Evolutionary conservation across 2,888 invertebrate genomes (phyloP).

Genomic region (Trileptium ribeirensis): DNA sequence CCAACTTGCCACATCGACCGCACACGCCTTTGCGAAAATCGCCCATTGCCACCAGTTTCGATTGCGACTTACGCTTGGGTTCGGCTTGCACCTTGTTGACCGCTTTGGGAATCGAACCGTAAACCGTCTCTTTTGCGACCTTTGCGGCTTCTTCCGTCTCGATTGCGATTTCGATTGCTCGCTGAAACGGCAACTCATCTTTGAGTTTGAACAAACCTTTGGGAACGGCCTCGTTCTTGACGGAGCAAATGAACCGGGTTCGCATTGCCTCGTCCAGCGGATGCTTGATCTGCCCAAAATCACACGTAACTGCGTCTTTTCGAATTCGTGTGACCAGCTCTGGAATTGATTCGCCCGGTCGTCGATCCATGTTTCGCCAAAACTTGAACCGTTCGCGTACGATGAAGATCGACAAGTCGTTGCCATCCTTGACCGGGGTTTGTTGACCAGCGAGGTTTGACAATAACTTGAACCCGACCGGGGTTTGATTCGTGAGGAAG

Average conservation of each 20-base stretch:
- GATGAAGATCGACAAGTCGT: conserved; percentile 21
- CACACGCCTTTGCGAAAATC: too few species aligned
- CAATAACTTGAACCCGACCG: background rate
- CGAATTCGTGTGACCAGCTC: conserved; percentile 30
- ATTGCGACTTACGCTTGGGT: too few species aligned
- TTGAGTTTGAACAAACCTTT: conserved; percentile 33
- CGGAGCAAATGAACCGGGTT: conserved; percentile 26
- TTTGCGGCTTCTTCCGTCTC: conserved; percentile 35
- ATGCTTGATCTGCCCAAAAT: conserved; percentile 20
- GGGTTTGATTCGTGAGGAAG: background rate
- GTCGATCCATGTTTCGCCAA: conserved; percentile 33
- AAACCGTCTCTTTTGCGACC: background rate
- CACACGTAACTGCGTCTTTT: conserved; percentile 32
- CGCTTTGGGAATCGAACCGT: background rate
- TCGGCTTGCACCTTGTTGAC: too few species aligned
- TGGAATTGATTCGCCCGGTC: conserved; percentile 33
- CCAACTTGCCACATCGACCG: background rate
- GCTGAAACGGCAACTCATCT: conserved; percentile 28
- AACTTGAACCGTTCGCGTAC: conserved; percentile 32
- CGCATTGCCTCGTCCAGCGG: background rate
- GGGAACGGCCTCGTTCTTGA: conserved; percentile 28
- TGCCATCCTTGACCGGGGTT: background rate
- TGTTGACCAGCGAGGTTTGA: background rate
- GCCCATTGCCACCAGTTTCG: too few species aligned
- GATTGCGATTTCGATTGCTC: conserved; percentile 30